Base-by-base conservation (phyloP, 2,113 vertebrate species). In the Holacanthus passer region DNA sequence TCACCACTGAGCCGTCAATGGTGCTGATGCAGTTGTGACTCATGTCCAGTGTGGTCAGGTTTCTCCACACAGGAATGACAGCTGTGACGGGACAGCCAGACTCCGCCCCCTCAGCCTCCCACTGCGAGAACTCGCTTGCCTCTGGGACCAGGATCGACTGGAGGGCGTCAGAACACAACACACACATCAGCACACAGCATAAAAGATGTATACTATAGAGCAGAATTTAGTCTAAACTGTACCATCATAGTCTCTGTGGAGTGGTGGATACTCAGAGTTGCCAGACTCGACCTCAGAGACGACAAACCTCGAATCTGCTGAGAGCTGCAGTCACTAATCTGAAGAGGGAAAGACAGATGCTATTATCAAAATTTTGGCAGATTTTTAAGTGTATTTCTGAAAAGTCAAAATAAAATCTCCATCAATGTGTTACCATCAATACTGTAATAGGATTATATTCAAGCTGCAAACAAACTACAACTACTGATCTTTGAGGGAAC, bases 1-100 rank as follows among this genome's bases (percentile, higher is more conserved):
- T 92, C 95, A 99, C 98, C 97, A 99, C 97, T 27, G 98, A 98
- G 77, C 94, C 92, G 68, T 99, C 98, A 27, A 99, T 97, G 92
- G 87, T 78, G 37, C 93, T 87, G 91, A 99, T 97, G 83, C 88
- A 85, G 75, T 99, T 99, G 92, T 97, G 96, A 91, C 98, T 99
- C 96, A 99, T 96, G 94, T 99, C 98, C 79, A 99, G 93, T 1
- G 98, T 97, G 20, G 98, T 99, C 89, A 99, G 92, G 19, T 93
- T 95, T 81, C 88, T 96, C 98, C 98, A 99, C 0, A 94, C 95
- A 2, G 98, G 97, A 64, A 99, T 96, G 74, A 99, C 71, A 0
- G 98, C 97, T 0, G 97, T 97, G 82, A 98, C 96, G 0, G 96
- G 95, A 87, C 95, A 95, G 65, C 84, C 95, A 0, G 95, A 92